Conservation (phyloP, 2,797 vertebrate species). For the Alcedo quadribrachys region DNA sequence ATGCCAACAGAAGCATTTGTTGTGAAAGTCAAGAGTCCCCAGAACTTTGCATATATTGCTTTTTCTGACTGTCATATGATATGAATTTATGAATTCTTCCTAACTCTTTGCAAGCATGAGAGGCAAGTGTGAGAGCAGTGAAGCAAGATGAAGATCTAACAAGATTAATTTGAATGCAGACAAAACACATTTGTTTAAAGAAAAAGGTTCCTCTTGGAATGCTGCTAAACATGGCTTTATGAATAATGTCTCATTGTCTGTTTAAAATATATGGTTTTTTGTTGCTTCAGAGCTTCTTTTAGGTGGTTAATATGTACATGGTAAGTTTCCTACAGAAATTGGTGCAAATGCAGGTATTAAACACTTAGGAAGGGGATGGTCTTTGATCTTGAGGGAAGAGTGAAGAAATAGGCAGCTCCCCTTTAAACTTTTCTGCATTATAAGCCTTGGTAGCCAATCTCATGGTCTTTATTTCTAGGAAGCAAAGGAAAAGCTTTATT, state of each 20-base stretch:
- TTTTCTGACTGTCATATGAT: not conserved
- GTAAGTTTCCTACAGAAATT: not conserved
- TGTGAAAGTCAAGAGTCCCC: conserved; percentile 11
- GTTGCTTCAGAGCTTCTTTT: not conserved
- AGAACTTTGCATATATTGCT: not conserved
- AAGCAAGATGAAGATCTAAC: not conserved
- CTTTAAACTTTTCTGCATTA: not conserved
- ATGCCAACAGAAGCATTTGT: not conserved
- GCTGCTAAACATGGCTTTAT: conserved; percentile 54
- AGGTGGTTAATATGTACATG: not conserved
- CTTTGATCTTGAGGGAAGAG: not conserved
- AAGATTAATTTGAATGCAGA: conserved; percentile 51
- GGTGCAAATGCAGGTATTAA: not conserved
- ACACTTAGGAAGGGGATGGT: not conserved
- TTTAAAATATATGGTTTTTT: not conserved
- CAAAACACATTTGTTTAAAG: conserved; percentile 46
- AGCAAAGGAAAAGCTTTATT: not conserved
- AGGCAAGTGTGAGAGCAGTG: not conserved
- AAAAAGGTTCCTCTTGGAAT: conserved; percentile 47
- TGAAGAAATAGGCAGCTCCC: not conserved
- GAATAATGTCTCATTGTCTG: conserved; percentile 15
- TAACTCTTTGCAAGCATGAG: not conserved
- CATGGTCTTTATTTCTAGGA: not conserved
- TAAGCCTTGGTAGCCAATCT: not conserved
- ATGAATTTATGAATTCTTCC: not conserved